phyloP scores from a whole-genome alignment of 2,888 invertebrate species.

The Phyllotreta striolata region DNA sequence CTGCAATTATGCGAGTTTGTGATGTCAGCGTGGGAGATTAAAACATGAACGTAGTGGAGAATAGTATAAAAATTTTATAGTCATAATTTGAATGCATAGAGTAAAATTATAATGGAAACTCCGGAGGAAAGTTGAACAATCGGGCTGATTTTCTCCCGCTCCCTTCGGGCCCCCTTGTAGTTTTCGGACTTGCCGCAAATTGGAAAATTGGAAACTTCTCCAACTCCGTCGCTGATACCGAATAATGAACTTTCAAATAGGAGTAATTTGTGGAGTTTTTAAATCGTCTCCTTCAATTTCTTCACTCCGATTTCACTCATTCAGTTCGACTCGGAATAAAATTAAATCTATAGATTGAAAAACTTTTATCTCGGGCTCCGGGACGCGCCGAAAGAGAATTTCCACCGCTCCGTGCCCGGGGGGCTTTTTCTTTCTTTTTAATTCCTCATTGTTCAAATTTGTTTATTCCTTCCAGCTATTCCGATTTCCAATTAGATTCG shows the following conservation, averaged over 20 bases:
- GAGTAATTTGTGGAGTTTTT: slow-evolving; percentile 50
- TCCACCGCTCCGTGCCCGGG: slow-evolving; percentile 2
- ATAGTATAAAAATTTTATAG: no score
- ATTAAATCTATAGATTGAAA: slow-evolving; percentile 54
- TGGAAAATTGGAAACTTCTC: slow-evolving; percentile 33
- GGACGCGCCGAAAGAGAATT: not conserved
- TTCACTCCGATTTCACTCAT: slow-evolving; percentile 47
- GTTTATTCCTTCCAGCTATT: slow-evolving; percentile 37
- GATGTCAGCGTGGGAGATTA: no score
- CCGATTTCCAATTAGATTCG: slow-evolving; percentile 38
- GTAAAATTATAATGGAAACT: no score
- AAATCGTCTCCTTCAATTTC: slow-evolving; percentile 44
- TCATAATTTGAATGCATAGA: no score
- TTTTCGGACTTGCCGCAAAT: slow-evolving; percentile 24
- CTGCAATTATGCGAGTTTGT: no score
- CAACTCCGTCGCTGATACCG: slow-evolving; percentile 41
- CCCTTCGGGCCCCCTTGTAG: slow-evolving; percentile 13
- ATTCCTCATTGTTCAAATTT: slow-evolving; percentile 41
- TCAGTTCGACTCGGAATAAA: slow-evolving; percentile 52
- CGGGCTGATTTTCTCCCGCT: no score
- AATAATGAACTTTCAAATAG: slow-evolving; percentile 52
- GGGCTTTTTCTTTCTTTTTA: slow-evolving; percentile 26
- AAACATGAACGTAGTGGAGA: no score
- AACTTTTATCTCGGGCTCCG: slow-evolving; percentile 45
- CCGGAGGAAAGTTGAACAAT: no score